These are phyloP conservation scores for Philereme transversata DNA, from an alignment of 2,888 invertebrate genomes.

Conservation along the genomic window DNA sequence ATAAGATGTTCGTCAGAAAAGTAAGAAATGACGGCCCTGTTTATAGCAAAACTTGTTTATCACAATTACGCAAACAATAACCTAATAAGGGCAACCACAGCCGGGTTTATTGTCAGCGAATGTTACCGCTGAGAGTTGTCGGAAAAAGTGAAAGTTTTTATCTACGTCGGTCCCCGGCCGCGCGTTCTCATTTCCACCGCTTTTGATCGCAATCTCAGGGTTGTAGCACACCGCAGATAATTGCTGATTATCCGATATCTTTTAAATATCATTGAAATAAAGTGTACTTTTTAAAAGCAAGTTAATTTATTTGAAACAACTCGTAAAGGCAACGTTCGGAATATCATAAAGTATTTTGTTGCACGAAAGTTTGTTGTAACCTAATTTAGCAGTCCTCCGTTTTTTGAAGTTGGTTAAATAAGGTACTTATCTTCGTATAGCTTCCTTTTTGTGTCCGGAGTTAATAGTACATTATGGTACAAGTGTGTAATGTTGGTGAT, in stretches of 20 bases:
- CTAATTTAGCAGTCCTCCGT: too few relatives aligned
- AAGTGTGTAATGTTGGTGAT: too few relatives aligned
- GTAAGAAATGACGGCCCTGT: constrained; percentile 41
- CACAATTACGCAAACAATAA: constrained; percentile 70
- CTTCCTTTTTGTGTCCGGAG: too few relatives aligned
- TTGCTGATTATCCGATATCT: constrained; percentile 54
- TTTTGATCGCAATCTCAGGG: constrained; percentile 75
- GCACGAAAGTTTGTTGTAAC: too few relatives aligned
- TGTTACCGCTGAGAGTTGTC: constrained; percentile 71
- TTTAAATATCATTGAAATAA: constrained; percentile 8
- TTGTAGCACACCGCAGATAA: constrained; percentile 54
- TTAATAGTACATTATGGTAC: too few relatives aligned
- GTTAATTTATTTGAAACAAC: too few relatives aligned
- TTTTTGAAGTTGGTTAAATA: too few relatives aligned
- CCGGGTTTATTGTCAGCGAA: constrained; percentile 70
- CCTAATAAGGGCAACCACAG: constrained; percentile 68
- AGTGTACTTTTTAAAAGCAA: too few relatives aligned
- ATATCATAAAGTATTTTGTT: too few relatives aligned
- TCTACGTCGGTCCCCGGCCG: constrained; percentile 70
- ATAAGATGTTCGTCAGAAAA: neutral
- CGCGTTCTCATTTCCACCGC: constrained; percentile 75
- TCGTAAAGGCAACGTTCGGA: too few relatives aligned
- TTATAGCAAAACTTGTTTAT: constrained; percentile 64
- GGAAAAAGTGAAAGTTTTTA: constrained; percentile 82
- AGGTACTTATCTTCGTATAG: too few relatives aligned